Evolutionary conservation across 92 coral and sea anemone genomes (phyloP), one percentile per base, ranked within the genome.

Genomic region (Isaurus tuberculatus): DNA sequence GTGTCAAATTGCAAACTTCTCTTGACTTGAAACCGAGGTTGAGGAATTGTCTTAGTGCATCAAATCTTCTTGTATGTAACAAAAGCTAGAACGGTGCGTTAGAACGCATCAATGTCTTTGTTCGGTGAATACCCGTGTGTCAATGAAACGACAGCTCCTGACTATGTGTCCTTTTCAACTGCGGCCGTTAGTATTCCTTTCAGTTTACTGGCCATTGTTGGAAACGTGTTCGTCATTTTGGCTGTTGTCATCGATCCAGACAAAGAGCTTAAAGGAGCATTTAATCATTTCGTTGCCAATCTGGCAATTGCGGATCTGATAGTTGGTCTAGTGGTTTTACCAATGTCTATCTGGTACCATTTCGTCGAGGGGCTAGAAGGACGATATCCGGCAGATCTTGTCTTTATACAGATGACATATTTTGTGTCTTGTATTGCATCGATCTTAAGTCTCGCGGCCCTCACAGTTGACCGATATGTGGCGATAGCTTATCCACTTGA

Each of bases 341-440:
- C 98, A 4, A 27, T 89, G 71, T 86, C 90, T 4, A 79, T 85
- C 8, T 94, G 70, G 34, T 91, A 68, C 61, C 91, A 85, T 42
- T 25, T 80, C 16, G 89, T 89, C 30, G 98, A 94, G 82, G 98
- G 94, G n/a, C 53, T 73, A 28, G 68, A 84, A 51, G 73, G 82
- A 9, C 83, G 80, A 43, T 80, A 70, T 34, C 87, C 86, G 3
- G 69, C 89, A 0, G 72, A 32, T 8, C 84, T 79, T 17, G 86
- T 72, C 17, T 86, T 72, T 60, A 8, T 94, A 29, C 93, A 91
- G 32, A 68, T 97, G 74, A 69, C 89, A 3, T 94, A 88, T 80
- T 97, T 94, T 80, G 80, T 91, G 37, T 79, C 97, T 0, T 84
- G 94, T 63, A 90, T 97, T 16, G 98, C 97, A 51, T 94, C 98